These are phyloP conservation scores for Crambe crambe DNA, from an alignment of 37 sponge, comb jelly and placozoan genomes.

Conservation along the genomic window DNA sequence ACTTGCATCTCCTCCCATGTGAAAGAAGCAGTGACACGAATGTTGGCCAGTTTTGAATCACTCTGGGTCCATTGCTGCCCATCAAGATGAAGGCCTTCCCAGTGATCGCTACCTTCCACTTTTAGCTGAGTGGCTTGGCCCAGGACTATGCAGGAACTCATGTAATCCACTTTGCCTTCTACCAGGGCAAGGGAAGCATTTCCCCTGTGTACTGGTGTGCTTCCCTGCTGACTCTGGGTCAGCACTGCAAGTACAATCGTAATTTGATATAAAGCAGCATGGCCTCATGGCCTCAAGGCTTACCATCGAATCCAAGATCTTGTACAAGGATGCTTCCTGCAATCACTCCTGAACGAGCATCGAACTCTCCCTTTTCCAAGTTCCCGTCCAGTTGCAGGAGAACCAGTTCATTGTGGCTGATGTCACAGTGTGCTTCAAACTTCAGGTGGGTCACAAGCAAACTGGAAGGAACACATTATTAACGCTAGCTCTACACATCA, in stretches of 20 bases:
- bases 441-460: slow-evolving; percentile 55
- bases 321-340: slow-evolving; percentile 66
- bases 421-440: slow-evolving; percentile 53
- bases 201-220: slow-evolving; percentile 58
- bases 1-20: slow-evolving; percentile 69
- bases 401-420: slow-evolving; percentile 73
- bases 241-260: slow-evolving; percentile 27
- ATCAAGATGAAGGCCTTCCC: slow-evolving; percentile 50
- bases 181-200: slow-evolving; percentile 30
- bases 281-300: not conserved
- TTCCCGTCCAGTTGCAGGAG: slow-evolving; percentile 39
- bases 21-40: slow-evolving; percentile 19
- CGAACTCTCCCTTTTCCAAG: slow-evolving; percentile 49
- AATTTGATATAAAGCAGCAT: not conserved
- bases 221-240: slow-evolving; percentile 48
- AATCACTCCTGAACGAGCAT: slow-evolving; percentile 78
- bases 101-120: slow-evolving; percentile 36
- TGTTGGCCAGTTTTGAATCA: slow-evolving; percentile 3
- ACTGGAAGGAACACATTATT: slow-evolving; percentile 23
- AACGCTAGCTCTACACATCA: not conserved
- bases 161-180: slow-evolving; percentile 78
- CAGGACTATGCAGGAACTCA: slow-evolving; percentile 66
- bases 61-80: not conserved
- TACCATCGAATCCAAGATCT: slow-evolving; percentile 50
- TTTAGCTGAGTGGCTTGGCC: slow-evolving; percentile 31